Percentiles rank a stretch among this genome's conserved stretches.
Evolutionary conservation across 2,113 vertebrate genomes (phyloP).

Genomic region (Nematolebias whitei): DNA sequence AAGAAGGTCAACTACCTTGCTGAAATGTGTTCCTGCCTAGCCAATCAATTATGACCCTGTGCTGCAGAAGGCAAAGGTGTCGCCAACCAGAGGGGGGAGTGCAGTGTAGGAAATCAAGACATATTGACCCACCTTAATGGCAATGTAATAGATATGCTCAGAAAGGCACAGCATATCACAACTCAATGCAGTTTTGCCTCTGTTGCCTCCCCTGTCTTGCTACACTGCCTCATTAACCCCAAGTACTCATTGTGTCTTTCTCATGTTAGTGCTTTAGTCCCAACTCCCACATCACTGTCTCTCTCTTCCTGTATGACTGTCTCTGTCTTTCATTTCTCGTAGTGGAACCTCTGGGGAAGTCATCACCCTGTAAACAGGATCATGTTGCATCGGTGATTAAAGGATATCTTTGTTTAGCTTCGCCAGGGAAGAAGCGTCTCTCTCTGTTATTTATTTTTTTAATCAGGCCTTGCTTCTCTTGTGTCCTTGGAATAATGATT

Average conservation of each 20-base stretch:
- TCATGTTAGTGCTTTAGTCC: slow-evolving; percentile 29
- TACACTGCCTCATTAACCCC: slow-evolving; percentile 64
- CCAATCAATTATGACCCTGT: slow-evolving; percentile 55
- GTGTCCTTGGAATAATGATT: slow-evolving; percentile 62
- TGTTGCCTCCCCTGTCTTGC: slow-evolving; percentile 39
- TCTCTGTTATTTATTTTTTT: slow-evolving; percentile 31
- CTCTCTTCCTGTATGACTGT: slow-evolving; percentile 9
- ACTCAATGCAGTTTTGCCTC: slow-evolving; percentile 26
- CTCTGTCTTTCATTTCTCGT: slow-evolving; percentile 39
- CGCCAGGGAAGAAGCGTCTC: slow-evolving; percentile 24
- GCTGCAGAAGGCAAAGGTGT: slow-evolving; percentile 24
- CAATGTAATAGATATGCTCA: slow-evolving; percentile 57
- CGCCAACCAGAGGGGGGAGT: slow-evolving; percentile 2
- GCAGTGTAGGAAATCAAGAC: slow-evolving; percentile 24
- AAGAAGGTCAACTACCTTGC: slow-evolving; percentile 45
- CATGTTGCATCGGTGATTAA: slow-evolving; percentile 45
- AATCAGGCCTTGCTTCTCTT: slow-evolving; percentile 21
- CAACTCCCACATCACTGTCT: slow-evolving; percentile 16
- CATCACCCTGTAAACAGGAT: slow-evolving; percentile 42
- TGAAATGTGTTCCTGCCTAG: slow-evolving; percentile 58
- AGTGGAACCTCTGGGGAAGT: slow-evolving; percentile 31
- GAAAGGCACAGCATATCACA: slow-evolving; percentile 39
- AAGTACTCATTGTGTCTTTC: slow-evolving; percentile 28
- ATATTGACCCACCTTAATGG: slow-evolving; percentile 57
- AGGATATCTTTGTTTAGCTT: slow-evolving; percentile 38